Conservation (phyloP, 2,888 invertebrate genomes). For the Chorisops tibialis region DNA sequence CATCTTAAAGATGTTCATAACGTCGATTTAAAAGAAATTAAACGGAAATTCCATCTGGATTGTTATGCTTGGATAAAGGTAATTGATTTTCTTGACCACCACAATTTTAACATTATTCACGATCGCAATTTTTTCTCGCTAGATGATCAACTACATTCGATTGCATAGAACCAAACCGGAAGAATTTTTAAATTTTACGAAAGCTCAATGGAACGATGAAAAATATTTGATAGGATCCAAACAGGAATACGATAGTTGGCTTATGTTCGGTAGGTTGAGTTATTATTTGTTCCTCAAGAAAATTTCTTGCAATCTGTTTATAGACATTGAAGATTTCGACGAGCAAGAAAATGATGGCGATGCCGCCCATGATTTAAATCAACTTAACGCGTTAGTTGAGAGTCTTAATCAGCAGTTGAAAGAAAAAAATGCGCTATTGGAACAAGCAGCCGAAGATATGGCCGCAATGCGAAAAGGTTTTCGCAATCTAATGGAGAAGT, state of each 20-base stretch:
- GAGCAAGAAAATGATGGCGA: conserved; percentile 6
- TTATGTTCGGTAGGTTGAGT: conserved; percentile 50
- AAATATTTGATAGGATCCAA: conserved; percentile 73
- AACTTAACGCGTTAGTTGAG: conserved; percentile 38
- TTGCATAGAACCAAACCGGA: conserved; percentile 58
- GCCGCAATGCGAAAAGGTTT: conserved; percentile 44
- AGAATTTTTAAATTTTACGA: conserved; percentile 55
- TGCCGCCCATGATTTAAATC: conserved; percentile 46
- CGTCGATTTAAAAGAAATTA: conserved; percentile 64
- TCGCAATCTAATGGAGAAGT: conserved; percentile 39
- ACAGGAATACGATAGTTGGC: conserved; percentile 79
- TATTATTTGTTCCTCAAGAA: too few species aligned
- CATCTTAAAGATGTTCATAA: conserved; percentile 66
- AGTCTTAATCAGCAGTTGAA: conserved; percentile 45
- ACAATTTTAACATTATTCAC: too few species aligned
- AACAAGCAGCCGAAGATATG: conserved; percentile 55
- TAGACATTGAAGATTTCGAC: conserved; percentile 55
- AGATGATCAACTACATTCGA: conserved; percentile 75
- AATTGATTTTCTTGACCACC: too few species aligned
- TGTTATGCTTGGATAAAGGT: conserved; percentile 74
- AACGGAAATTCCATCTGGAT: conserved; percentile 71
- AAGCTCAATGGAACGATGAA: conserved; percentile 69
- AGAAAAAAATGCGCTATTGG: conserved; percentile 59
- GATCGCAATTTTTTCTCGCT: conserved; percentile 18
- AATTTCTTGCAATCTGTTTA: neutral